These are phyloP conservation scores for Upupa epops DNA, from an alignment of 2,113 vertebrate species.

Conservation along the genomic window DNA sequence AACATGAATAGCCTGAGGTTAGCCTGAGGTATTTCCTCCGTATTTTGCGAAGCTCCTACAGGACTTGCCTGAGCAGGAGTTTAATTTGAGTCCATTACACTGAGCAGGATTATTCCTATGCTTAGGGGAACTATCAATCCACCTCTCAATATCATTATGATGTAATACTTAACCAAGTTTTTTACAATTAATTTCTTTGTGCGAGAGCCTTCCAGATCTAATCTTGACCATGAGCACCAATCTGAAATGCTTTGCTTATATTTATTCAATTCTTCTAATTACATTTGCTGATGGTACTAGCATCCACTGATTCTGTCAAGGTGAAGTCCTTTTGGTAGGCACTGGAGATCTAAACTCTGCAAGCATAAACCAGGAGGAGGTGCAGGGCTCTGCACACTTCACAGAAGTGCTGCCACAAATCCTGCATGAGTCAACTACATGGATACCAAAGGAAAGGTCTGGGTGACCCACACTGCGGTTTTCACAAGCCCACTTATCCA, in stretches of 20 bases:
- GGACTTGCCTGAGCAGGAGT: not conserved
- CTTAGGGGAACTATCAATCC: not conserved
- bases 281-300: not conserved
- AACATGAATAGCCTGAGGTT: not conserved
- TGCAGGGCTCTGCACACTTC: not conserved
- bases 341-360: not conserved
- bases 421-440: rapidly evolving
- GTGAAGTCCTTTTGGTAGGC: not conserved
- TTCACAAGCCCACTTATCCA: not conserved
- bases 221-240: not conserved
- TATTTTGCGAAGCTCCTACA: not conserved
- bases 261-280: not conserved
- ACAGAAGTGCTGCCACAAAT: not conserved
- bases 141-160: not conserved
- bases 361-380: not conserved
- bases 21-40: not conserved
- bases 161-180: not conserved
- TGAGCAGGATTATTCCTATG: not conserved
- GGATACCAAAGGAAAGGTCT: not conserved
- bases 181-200: not conserved
- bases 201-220: not conserved
- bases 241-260: not conserved
- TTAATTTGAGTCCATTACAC: not conserved
- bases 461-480: not conserved
- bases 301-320: not conserved